These are phyloP conservation scores for Scyliorhinus canicula DNA, from an alignment of 2,797 vertebrate genomes.

Conservation along the genomic window DNA sequence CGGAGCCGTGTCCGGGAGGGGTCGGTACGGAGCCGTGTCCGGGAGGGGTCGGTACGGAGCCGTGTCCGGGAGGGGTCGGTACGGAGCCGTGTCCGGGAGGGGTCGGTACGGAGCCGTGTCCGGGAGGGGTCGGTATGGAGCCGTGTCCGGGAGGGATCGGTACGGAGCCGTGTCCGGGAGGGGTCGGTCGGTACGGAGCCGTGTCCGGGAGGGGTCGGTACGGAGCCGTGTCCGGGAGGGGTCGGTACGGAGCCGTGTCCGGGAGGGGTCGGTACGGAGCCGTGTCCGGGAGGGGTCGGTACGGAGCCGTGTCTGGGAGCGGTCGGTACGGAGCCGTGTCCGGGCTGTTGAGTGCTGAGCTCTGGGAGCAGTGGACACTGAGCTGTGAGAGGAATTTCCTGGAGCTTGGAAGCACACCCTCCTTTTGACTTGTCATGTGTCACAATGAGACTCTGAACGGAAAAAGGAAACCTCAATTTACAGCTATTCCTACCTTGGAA, in stretches of 20 bases:
- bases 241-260: too few species aligned
- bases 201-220: not conserved
- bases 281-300: too few species aligned
- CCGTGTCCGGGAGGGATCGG: not conserved
- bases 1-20: not conserved
- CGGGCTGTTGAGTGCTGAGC: too few species aligned
- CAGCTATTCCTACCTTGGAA: not conserved
- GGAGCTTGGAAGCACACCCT: not conserved
- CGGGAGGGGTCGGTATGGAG: not conserved
- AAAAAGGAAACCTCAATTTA: not conserved
- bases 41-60: not conserved
- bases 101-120: not conserved
- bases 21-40: not conserved
- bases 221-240: too few species aligned
- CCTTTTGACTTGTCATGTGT: not conserved
- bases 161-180: not conserved
- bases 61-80: not conserved
- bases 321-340: not conserved
- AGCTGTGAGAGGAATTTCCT: not conserved
- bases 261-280: too few species aligned
- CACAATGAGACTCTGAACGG: not conserved
- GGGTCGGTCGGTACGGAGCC: not conserved
- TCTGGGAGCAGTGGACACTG: too few species aligned
- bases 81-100: not conserved
- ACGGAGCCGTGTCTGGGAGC: too few species aligned